Evolutionary conservation across 2,888 invertebrate species (phyloP), one percentile per base, ranked within the genome.

Genomic region (Sinohyriopsis cumingii): DNA sequence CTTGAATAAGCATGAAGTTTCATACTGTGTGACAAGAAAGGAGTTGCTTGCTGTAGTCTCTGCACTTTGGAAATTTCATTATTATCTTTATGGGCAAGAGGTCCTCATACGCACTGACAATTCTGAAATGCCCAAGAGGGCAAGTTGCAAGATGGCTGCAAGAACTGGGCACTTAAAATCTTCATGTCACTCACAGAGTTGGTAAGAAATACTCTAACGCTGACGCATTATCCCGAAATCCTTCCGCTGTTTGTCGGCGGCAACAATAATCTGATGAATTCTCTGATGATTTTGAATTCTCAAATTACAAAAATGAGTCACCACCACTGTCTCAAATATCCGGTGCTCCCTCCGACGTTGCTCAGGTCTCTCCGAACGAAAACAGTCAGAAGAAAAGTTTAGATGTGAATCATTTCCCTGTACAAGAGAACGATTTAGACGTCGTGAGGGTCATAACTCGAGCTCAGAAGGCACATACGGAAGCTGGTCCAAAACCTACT

Each of bases 91-190:
- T 62, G 76, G 74, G 22, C 68, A 74, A 61, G 9, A 67, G 18
- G 64, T 77, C 20, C 57, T 67, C 18, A 55, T 73, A 4, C 33
- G 72, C 19, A 75, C 72, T 6, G 75, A 75, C 56, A 72, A 77
- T 69, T 67, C 72, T 75, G 24, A 67, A 71, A 53, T 24, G 25
- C 3, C 68, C 72, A 19, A 69, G 63, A 20, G 69, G 69, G n/a
- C 76, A 73, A 64, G 57, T 70, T 18, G 71, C 71, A 5, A 12
- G 68, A 15, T 74, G 68, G 74, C 57, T 74, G 6, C 68, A 71
- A 55, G 63, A 69, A 62, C 59, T 72, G n/a, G 65, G 56, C 24
- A 65, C 66, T 19, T 72, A 69, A 59, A 60, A 75, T 19, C 24
- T 68, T 25, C 60, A 54, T 54, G 65, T 72, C 18, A 56, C 55